These are phyloP conservation scores for Rana temporaria DNA, from an alignment of 2,113 vertebrate species.

Conservation along the genomic window DNA sequence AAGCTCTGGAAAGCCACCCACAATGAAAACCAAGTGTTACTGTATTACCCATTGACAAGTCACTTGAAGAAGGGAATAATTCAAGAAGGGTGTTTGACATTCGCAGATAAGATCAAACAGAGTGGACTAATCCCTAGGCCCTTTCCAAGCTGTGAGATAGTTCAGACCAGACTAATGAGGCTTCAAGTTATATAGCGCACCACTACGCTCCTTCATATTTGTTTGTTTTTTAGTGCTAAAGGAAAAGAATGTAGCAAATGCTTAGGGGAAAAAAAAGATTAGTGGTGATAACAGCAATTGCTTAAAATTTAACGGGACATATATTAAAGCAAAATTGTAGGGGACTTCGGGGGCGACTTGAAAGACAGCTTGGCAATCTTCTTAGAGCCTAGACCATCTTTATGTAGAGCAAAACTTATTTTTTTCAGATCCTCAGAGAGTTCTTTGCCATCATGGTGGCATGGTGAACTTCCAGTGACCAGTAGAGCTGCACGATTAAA, in stretches of 20 bases:
- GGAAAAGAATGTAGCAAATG: conserved; percentile 47
- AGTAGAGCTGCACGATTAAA: no score
- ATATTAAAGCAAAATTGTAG: no score
- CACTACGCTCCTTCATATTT: conserved; percentile 18
- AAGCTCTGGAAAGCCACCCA: conserved; percentile 32
- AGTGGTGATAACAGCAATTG: no score
- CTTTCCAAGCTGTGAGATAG: conserved; percentile 53
- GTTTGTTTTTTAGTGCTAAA: conserved; percentile 60
- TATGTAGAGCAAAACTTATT: no score
- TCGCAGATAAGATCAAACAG: conserved; percentile 54
- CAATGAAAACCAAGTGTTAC: conserved; percentile 28
- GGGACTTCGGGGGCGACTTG: no score
- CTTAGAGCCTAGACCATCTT: no score
- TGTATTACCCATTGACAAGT: conserved; percentile 48
- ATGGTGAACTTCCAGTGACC: no score
- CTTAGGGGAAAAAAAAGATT: conserved; percentile 1
- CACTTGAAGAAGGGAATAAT: conserved; percentile 48
- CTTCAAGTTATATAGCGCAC: conserved; percentile 46
- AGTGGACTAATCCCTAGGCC: conserved; percentile 36
- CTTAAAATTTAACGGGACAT: no score
- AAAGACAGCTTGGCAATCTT: no score
- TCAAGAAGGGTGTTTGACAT: conserved; percentile 53
- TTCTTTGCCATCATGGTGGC: no score
- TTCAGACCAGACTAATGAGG: conserved; percentile 25
- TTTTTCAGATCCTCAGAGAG: no score